Evolutionary conservation across 1,140 invertebrate species (phyloP).

Genomic region (Thaumatotibia leucotreta): DNA sequence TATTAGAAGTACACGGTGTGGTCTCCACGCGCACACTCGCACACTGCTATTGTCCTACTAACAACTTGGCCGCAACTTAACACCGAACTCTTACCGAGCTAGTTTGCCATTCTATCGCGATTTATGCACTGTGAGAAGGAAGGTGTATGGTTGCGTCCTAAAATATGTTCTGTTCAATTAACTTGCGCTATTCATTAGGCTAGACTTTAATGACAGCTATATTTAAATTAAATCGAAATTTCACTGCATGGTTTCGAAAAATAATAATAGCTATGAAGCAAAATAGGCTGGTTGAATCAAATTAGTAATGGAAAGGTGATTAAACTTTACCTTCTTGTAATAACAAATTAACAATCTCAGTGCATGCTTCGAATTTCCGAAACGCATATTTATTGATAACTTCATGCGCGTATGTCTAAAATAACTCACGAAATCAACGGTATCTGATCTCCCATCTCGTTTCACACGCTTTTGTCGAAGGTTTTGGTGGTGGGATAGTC

Average conservation of each 20-base stretch:
- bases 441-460: conserved; percentile 18
- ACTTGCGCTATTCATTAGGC: conserved; percentile 49
- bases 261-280: conserved; percentile 17
- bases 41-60: conserved; percentile 68
- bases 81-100: conserved; percentile 19
- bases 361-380: conserved; percentile 40
- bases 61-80: conserved; percentile 55
- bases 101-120: conserved; percentile 26
- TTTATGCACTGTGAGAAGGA: conserved; percentile 15
- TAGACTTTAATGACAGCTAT: conserved; percentile 49
- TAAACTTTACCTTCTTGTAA: conserved; percentile 29
- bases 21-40: conserved; percentile 66
- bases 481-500: conserved; percentile 42
- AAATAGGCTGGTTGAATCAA: conserved; percentile 10
- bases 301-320: conserved; percentile 23
- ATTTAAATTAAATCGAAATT: conserved; percentile 34
- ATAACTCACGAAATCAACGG: conserved; percentile 26
- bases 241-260: conserved; percentile 44
- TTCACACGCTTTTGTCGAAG: conserved; percentile 44
- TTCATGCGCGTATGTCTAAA: conserved; percentile 5
- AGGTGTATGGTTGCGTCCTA: conserved; percentile 40
- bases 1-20: conserved; percentile 35
- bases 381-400: not conserved
- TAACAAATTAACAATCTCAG: conserved; percentile 47
- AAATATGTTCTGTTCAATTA: conserved; percentile 47